Evolutionary conservation across 2,797 vertebrate genomes (phyloP).

Genomic region (Otolemur crassicaudatus): DNA sequence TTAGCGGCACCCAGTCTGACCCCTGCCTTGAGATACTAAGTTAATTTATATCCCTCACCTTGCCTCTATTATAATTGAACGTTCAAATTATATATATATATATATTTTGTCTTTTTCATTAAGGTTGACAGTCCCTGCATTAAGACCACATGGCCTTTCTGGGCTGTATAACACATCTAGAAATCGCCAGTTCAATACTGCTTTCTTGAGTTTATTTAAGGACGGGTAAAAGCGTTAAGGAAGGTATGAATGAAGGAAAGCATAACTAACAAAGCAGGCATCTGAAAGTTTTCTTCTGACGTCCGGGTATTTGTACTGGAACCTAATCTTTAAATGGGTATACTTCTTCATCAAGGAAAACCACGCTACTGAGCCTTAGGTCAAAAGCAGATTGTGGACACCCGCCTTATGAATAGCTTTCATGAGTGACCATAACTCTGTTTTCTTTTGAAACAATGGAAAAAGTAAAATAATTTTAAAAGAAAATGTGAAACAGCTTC

Average conservation of each 20-base stretch:
- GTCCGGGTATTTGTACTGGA: neutral
- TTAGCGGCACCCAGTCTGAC: neutral
- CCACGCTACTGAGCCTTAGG: conserved; percentile 2
- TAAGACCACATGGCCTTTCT: neutral
- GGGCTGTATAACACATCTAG: neutral
- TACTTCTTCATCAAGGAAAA: conserved; percentile 25
- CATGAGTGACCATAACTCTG: neutral
- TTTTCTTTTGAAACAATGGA: conserved; percentile 49
- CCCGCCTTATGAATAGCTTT: neutral
- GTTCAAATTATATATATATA: neutral
- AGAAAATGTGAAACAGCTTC: conserved; percentile 31
- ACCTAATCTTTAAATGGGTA: conserved; percentile 11
- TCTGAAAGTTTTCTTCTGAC: neutral
- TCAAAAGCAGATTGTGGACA: conserved; percentile 26
- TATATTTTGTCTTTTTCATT: neutral
- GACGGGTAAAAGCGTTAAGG: conserved; percentile 27
- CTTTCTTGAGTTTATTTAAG: conserved; percentile 50
- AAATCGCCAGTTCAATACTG: neutral
- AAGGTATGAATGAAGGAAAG: conserved; percentile 26
- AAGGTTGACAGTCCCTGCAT: neutral
- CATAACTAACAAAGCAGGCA: neutral
- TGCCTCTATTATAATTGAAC: neutral
- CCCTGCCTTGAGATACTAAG: neutral
- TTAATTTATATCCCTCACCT: neutral
- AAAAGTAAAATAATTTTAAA: conserved; percentile 55